A percentile compares a stretch with the other conserved stretches of the same genome.
phyloP scores from a whole-genome alignment of 2,797 vertebrate species.

The Urophycis tenuis region DNA sequence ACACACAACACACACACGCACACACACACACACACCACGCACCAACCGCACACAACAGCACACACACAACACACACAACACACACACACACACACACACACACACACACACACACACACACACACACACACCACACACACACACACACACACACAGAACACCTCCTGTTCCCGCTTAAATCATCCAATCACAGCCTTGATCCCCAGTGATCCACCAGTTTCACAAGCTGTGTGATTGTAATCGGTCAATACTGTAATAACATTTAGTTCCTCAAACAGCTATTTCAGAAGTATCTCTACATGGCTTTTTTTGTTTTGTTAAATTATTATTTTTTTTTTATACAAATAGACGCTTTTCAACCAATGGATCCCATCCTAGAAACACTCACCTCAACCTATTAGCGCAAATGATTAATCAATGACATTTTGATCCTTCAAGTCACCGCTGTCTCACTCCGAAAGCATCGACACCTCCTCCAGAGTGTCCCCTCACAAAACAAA shows the following conservation, averaged over 20 bases:
- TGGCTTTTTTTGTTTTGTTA: background rate
- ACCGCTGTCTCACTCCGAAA: background rate
- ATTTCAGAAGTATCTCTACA: background rate
- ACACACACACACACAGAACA: slow-evolving; percentile 1
- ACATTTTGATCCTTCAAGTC: background rate
- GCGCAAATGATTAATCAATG: background rate
- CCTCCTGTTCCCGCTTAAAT: background rate
- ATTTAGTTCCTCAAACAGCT: background rate
- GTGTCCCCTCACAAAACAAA: background rate
- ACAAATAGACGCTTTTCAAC: background rate
- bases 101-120: slow-evolving; percentile 2
- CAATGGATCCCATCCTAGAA: background rate
- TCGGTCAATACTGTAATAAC: background rate
- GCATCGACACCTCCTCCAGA: background rate
- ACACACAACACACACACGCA: slow-evolving; percentile 11
- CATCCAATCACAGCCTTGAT: slow-evolving; percentile 10
- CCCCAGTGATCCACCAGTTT: background rate
- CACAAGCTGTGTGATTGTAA: background rate
- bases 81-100: slow-evolving; percentile 28
- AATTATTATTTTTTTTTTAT: background rate
- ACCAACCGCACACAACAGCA: background rate
- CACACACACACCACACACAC: slow-evolving; percentile 27
- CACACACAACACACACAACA: background rate
- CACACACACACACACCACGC: background rate
- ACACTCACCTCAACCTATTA: background rate